Base-by-base conservation (phyloP, 2,797 vertebrate genomes). In the Muscicapa striata region DNA sequence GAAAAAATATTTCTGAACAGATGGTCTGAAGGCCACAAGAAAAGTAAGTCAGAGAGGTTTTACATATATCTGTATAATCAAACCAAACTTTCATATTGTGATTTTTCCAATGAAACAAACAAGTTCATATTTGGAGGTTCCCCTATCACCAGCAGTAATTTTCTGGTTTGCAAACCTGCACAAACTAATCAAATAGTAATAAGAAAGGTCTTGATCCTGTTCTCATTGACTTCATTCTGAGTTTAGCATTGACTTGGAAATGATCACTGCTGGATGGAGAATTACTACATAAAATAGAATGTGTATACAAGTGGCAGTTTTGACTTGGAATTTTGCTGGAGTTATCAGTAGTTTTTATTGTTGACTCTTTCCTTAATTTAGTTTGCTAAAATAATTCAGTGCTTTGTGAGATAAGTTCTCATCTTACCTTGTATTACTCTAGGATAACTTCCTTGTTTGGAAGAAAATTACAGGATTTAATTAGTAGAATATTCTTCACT, bases 121-220 rank as follows among this genome's bases (percentile, higher is more conserved):
- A 43, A 67, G 10, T 51, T 43, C 10, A 51, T n/a, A 36, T 91
- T 94, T 34, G 48, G 57, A 89, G 36, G 29, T 49, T 93, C 9
- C 36, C 22, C 40, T 67, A 38, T 55, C 38, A 45, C 40, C 46
- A 90, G 26, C 26, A 79, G 38, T 69, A 64, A 85, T 86, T 87
- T 90, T 93, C 72, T 88, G 63, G 49, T 73, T 91, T 91, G 23
- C 32, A 83, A 87, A 73, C 32, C 45, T 89, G 54, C n/a, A 66
- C 18, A 93, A 91, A 87, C 7, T 43, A 92, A 84, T 80, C 34
- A 59, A 87, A 64, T 9, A 84, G 40, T 32, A 76, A 66, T 84
- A 87, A 84, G 64, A 67, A 84, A 77, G 38, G 38, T 85, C 72
- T 85, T 78, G 38, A 62, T 89, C 45, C 26, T 91, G 20, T 91